Conservation (phyloP, 2,888 invertebrate species). For the Netelia inedita region DNA sequence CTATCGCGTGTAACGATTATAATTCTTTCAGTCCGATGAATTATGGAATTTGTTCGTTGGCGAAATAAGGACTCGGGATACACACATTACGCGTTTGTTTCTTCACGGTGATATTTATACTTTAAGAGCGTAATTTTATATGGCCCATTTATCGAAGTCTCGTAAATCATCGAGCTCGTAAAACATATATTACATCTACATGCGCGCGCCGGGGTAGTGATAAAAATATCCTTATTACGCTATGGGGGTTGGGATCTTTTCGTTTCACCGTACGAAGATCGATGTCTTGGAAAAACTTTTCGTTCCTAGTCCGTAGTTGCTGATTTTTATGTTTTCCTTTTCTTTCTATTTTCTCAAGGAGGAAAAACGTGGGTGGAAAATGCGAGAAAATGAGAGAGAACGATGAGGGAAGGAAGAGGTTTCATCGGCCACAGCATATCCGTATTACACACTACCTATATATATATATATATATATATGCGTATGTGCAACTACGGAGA, state of each 20-base stretch:
- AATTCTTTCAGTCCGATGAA: slow-evolving; percentile 55
- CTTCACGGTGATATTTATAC: slow-evolving; percentile 45
- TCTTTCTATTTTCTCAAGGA: background rate
- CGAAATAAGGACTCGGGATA: slow-evolving; percentile 3
- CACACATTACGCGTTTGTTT: background rate
- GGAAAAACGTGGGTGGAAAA: background rate
- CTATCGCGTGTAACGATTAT: slow-evolving; percentile 16
- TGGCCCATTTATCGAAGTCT: slow-evolving; percentile 41
- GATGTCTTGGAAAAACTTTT: background rate
- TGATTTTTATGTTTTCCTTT: background rate
- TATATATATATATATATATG: slow-evolving; percentile 14
- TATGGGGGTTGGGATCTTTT: background rate
- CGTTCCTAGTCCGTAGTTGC: background rate
- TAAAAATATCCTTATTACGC: background rate
- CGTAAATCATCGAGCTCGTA: slow-evolving; percentile 56
- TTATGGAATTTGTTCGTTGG: slow-evolving; percentile 49
- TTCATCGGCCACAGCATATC: slow-evolving; percentile 35
- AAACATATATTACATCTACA: background rate
- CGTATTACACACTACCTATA: background rate
- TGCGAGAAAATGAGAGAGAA: background rate
- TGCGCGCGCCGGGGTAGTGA: background rate
- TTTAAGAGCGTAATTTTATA: slow-evolving; percentile 45
- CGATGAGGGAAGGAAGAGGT: background rate
- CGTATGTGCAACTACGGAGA: slow-evolving; percentile 7
- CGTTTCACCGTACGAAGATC: background rate